phyloP scores from a whole-genome alignment of 2,888 invertebrate species.

The Nemapogon koenigi region DNA sequence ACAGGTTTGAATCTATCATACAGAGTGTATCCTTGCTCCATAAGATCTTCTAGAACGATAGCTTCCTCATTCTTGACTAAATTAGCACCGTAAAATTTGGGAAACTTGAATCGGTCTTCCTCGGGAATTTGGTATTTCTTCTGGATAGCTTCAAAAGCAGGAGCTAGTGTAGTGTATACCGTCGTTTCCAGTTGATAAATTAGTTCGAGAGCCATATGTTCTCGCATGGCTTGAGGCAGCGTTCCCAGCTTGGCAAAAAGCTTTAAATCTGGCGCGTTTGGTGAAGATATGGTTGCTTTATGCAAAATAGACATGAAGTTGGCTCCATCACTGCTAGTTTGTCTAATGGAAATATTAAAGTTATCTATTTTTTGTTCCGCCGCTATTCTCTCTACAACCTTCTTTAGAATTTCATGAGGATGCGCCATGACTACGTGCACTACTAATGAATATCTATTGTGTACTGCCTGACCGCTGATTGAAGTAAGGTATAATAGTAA shows the following conservation, averaged over 20 bases:
- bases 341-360: background rate
- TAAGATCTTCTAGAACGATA: conserved; percentile 18
- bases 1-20: conserved; percentile 14
- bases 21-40: conserved; percentile 15
- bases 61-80: conserved; percentile 13
- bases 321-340: conserved; percentile 3
- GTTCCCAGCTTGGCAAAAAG: conserved; percentile 5
- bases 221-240: background rate
- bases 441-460: background rate
- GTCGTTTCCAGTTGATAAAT: conserved; percentile 3
- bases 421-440: background rate
- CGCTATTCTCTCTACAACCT: background rate
- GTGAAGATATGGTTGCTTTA: background rate
- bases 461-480: background rate
- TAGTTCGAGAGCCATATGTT: background rate
- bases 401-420: conserved; percentile 3
- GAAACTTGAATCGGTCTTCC: conserved; percentile 12
- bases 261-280: conserved; percentile 1
- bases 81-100: conserved; percentile 13
- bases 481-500: no score
- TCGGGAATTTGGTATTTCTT: conserved; percentile 10
- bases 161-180: background rate
- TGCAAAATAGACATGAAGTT: conserved; percentile 2
- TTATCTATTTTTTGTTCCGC: background rate
- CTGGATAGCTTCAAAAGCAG: conserved; percentile 10